Evolutionary conservation across 1,140 invertebrate species (phyloP).

Genomic region (Polypedilum vanderplanki): DNA sequence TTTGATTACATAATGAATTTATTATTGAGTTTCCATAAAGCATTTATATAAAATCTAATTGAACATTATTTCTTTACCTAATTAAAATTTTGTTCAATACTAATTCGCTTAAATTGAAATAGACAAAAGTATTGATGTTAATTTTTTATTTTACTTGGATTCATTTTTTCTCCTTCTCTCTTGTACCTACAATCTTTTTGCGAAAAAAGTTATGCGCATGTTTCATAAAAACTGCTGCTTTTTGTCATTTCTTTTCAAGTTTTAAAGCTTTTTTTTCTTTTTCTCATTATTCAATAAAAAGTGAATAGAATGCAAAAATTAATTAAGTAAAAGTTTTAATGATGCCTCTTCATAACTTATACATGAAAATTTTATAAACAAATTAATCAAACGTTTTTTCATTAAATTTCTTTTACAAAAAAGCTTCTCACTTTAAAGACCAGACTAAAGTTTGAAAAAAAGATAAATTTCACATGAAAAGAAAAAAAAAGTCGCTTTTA

Average conservation of each 20-base stretch:
- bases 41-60: neutral
- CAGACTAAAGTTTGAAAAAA: neutral
- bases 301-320: neutral
- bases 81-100: neutral
- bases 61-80: neutral
- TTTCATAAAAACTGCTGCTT: neutral
- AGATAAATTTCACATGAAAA: neutral
- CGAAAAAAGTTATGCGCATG: slow-evolving; percentile 17
- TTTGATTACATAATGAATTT: neutral
- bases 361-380: neutral
- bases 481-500: neutral
- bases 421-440: neutral
- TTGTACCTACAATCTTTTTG: slow-evolving; percentile 10
- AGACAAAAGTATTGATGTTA: slow-evolving; percentile 13
- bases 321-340: slow-evolving; percentile 19
- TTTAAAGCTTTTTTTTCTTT: slow-evolving; percentile 1
- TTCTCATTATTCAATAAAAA: neutral
- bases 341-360: neutral
- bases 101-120: neutral
- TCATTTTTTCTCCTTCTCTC: neutral
- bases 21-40: neutral
- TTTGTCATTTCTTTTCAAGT: slow-evolving; percentile 14
- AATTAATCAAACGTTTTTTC: too few relatives aligned
- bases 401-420: neutral
- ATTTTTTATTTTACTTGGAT: neutral